Percentiles rank a stretch among this genome's conserved stretches.
phyloP scores from a whole-genome alignment of 2,888 invertebrate species.

The Microctonus hyperodae region DNA sequence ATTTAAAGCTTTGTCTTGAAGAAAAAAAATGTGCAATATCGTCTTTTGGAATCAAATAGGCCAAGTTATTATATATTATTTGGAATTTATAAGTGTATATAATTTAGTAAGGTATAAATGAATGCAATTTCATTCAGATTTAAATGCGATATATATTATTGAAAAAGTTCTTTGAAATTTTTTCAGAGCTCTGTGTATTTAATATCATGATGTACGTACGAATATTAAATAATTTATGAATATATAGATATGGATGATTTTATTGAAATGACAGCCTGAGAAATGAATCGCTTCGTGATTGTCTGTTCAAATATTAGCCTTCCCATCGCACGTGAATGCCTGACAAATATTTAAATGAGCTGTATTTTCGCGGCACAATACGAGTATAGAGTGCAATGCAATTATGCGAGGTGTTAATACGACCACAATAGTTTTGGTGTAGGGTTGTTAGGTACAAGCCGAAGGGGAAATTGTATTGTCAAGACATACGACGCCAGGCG shows the following conservation, averaged over 20 bases:
- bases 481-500: slow-evolving; percentile 18
- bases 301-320: slow-evolving; percentile 47
- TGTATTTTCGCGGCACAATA: slow-evolving; percentile 50
- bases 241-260: slow-evolving; percentile 33
- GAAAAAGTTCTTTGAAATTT: no score
- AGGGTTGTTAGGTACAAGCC: slow-evolving; percentile 45
- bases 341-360: slow-evolving; percentile 58
- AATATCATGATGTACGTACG: not conserved
- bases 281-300: slow-evolving; percentile 41
- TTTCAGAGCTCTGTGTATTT: no score
- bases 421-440: slow-evolving; percentile 54
- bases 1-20: no score
- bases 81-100: no score
- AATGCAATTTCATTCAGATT: no score
- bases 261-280: slow-evolving; percentile 51
- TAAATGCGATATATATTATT: no score
- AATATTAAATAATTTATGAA: not conserved
- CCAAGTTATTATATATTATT: no score
- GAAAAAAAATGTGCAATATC: no score
- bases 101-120: no score
- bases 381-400: slow-evolving; percentile 50
- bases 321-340: slow-evolving; percentile 38
- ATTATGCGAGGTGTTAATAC: slow-evolving; percentile 63
- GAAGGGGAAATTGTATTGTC: slow-evolving; percentile 37
- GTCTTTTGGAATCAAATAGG: no score